Conservation (phyloP, 2,113 vertebrate genomes). For the Clinocottus analis region DNA sequence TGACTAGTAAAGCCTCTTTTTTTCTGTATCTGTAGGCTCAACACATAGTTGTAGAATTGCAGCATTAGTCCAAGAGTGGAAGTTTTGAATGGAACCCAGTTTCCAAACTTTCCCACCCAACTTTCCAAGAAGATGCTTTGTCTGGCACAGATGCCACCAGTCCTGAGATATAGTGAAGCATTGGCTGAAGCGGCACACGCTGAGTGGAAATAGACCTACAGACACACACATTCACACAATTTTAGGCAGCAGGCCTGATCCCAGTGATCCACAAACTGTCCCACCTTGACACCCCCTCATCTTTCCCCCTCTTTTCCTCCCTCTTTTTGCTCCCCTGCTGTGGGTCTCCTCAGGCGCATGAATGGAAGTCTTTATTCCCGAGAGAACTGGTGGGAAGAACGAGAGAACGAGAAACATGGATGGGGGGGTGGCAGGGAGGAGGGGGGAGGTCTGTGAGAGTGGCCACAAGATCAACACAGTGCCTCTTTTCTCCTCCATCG, state of each 20-base stretch:
- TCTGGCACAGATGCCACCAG: constrained; percentile 60
- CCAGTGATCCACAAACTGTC: constrained; percentile 73
- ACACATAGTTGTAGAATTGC: constrained; percentile 42
- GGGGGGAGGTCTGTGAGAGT: constrained; percentile 67
- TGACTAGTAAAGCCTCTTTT: constrained; percentile 9
- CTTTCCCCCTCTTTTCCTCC: constrained; percentile 65
- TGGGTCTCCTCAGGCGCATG: constrained; percentile 81
- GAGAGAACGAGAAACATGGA: constrained; percentile 75
- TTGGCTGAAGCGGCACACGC: constrained; percentile 43
- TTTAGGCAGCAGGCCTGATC: constrained; percentile 65
- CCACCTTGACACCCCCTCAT: constrained; percentile 77
- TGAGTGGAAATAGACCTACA: constrained; percentile 59
- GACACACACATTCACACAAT: constrained; percentile 36
- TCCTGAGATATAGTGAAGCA: constrained; percentile 56
- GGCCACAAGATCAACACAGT: constrained; percentile 81
- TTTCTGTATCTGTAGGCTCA: constrained; percentile 28
- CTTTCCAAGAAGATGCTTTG: constrained; percentile 71
- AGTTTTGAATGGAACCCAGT: constrained; percentile 53
- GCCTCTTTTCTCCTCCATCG: constrained; percentile 72
- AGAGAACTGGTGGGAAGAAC: constrained; percentile 84
- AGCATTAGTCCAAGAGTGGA: constrained; percentile 37
- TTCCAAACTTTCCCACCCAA: constrained; percentile 71
- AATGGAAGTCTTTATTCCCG: constrained; percentile 87
- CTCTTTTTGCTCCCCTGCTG: constrained; percentile 78
- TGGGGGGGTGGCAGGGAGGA: constrained; percentile 24